These are phyloP conservation scores for Cordylochernes scorpioides DNA, from an alignment of 2,888 invertebrate genomes.

Conservation along the genomic window DNA sequence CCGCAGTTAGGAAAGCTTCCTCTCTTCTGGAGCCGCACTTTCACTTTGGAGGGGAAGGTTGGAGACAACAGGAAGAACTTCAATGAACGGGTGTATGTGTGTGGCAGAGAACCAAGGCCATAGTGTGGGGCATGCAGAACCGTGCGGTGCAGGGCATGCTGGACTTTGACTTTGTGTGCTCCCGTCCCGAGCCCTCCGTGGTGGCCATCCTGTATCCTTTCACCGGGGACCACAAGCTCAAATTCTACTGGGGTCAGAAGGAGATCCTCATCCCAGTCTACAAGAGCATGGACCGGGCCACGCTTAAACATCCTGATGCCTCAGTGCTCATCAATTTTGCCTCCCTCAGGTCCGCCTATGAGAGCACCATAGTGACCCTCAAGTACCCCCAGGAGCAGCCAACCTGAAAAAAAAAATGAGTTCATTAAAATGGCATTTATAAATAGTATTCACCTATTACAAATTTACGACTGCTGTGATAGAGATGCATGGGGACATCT, in stretches of 20 bases:
- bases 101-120: constrained; percentile 60
- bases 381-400: constrained; percentile 60
- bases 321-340: constrained; percentile 88
- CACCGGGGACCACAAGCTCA: constrained; percentile 93
- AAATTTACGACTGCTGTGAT: too few species aligned
- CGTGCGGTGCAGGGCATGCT: constrained; percentile 86
- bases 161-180: constrained; percentile 81
- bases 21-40: too few species aligned
- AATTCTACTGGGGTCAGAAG: constrained; percentile 98
- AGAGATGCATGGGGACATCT: too few species aligned
- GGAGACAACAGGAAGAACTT: too few species aligned
- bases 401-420: too few species aligned
- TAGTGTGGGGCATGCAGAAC: constrained; percentile 98
- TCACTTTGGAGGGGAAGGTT: too few species aligned
- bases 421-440: too few species aligned
- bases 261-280: constrained; percentile 80
- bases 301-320: constrained; percentile 76
- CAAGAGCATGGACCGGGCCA: constrained; percentile 86
- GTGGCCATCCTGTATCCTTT: constrained; percentile 95
- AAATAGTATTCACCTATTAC: too few species aligned
- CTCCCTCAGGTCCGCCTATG: constrained; percentile 83
- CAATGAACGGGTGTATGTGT: too few species aligned
- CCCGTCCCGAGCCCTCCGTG: constrained; percentile 51
- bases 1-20: too few species aligned
- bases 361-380: constrained; percentile 80